Evolutionary conservation across 2,113 vertebrate genomes (phyloP).

Genomic region (Leiothrix lutea): DNA sequence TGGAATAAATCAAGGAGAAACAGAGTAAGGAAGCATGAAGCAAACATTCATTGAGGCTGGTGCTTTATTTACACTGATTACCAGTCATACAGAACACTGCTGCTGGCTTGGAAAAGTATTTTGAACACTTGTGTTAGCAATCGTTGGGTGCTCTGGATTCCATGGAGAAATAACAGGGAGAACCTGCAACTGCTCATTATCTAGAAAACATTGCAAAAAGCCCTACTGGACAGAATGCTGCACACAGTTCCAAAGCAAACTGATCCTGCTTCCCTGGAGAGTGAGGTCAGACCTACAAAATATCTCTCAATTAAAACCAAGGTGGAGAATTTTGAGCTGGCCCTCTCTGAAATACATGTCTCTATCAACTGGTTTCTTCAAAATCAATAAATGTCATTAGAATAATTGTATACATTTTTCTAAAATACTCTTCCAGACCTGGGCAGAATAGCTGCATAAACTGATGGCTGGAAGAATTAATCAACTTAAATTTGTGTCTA

Average conservation of each 20-base stretch:
- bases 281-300: not conserved
- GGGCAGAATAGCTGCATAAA: not conserved
- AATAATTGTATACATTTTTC: not conserved
- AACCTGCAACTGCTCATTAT: not conserved
- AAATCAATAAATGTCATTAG: not conserved
- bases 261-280: not conserved
- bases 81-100: not conserved
- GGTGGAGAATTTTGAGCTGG: not conserved
- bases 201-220: not conserved
- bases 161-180: not conserved
- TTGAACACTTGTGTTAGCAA: not conserved
- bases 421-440: not conserved
- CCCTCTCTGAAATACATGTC: not conserved
- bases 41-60: not conserved
- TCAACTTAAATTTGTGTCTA: not conserved
- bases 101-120: not conserved
- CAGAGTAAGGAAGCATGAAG: not conserved
- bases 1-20: not conserved
- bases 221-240: not conserved
- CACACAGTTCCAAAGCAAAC: not conserved
- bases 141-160: not conserved
- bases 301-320: not conserved
- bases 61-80: not conserved
- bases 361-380: not conserved
- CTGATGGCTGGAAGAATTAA: not conserved